Percentiles rank a stretch among this genome's conserved stretches.
Conservation (phyloP, 2,888 invertebrate species). For the Synanthedon tipuliformis region DNA sequence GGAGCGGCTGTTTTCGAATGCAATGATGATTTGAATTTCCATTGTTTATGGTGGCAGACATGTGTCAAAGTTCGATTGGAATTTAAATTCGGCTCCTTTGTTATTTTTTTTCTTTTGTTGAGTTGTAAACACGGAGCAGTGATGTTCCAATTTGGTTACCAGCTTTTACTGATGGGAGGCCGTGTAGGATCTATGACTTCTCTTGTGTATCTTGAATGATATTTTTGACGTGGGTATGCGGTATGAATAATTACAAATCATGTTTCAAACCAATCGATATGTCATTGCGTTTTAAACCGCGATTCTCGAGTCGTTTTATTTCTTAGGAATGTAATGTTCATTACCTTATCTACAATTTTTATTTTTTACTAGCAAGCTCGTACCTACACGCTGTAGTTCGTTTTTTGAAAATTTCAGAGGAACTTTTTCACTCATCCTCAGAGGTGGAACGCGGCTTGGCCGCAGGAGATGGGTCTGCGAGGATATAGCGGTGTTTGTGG, state of each 20-base stretch:
- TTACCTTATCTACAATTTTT: background rate
- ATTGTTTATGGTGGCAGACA: conserved; percentile 72
- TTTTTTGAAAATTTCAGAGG: no score
- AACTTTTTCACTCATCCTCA: no score
- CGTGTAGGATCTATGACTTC: conserved; percentile 50
- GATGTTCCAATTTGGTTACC: conserved; percentile 69
- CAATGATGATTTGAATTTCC: conserved; percentile 68
- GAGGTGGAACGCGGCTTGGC: no score
- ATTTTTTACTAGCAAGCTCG: background rate
- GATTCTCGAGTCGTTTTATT: background rate
- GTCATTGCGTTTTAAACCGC: background rate
- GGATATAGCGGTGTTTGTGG: no score
- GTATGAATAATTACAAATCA: conserved; percentile 64
- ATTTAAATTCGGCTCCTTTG: conserved; percentile 70
- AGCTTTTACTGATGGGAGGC: conserved; percentile 46
- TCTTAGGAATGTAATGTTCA: background rate
- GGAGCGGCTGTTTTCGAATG: conserved; percentile 34
- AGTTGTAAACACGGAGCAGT: conserved; percentile 66
- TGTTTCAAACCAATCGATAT: conserved; percentile 29
- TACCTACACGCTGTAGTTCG: no score
- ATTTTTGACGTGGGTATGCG: conserved; percentile 62
- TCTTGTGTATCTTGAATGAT: conserved; percentile 43
- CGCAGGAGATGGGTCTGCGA: no score
- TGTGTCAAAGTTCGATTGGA: conserved; percentile 71
- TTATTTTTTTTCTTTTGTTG: conserved; percentile 59